Evolutionary conservation across 2,888 invertebrate species (phyloP).

Genomic region (Phortica magna): DNA sequence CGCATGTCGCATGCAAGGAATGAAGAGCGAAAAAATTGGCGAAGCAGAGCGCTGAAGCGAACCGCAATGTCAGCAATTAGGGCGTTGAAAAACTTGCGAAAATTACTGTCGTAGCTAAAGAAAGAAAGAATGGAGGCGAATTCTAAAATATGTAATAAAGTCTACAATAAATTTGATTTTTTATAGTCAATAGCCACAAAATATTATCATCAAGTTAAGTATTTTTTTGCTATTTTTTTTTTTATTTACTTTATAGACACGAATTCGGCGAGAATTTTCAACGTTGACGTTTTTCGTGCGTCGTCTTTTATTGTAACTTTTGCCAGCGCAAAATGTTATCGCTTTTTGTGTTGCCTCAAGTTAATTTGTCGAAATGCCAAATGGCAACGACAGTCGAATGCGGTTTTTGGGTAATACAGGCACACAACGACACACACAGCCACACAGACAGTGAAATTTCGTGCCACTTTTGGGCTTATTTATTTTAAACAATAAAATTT

Average conservation of each 20-base stretch:
- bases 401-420: constrained; percentile 49
- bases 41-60: too few species aligned
- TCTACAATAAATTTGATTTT: too few species aligned
- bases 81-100: too few species aligned
- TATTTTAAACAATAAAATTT: constrained; percentile 56
- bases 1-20: too few species aligned
- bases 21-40: too few species aligned
- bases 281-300: neutral
- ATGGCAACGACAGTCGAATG: constrained; percentile 29
- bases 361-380: constrained; percentile 61
- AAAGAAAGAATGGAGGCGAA: too few species aligned
- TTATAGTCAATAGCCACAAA: neutral
- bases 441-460: neutral
- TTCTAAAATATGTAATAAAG: too few species aligned
- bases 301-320: neutral
- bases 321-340: neutral
- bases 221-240: neutral
- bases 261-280: neutral
- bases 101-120: too few species aligned
- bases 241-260: constrained; percentile 24
- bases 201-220: neutral
- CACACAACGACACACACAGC: constrained; percentile 50
- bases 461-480: neutral
- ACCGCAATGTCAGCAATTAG: too few species aligned
- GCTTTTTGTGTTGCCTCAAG: constrained; percentile 29